These are phyloP conservation scores for Pycnomerus fuliginosus DNA, from an alignment of 2,888 invertebrate genomes.

Conservation along the genomic window DNA sequence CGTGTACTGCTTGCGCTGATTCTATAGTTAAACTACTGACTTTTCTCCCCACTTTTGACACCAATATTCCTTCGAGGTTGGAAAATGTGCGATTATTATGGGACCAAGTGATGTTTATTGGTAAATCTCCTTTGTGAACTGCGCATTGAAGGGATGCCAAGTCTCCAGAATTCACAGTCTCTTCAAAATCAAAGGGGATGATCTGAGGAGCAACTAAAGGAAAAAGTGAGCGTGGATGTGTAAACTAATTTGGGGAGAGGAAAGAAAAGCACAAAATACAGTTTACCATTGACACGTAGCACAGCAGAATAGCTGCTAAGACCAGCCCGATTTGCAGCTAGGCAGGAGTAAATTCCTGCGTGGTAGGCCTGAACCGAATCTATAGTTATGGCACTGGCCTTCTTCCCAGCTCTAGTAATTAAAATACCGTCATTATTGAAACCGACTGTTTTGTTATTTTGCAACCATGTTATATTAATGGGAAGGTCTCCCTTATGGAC, in stretches of 20 bases:
- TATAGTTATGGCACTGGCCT: conserved; percentile 56
- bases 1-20: conserved; percentile 59
- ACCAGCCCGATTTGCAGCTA: conserved; percentile 52
- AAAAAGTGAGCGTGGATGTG: no score
- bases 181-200: conserved; percentile 68
- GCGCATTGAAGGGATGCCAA: conserved; percentile 73
- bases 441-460: conserved; percentile 54
- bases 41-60: conserved; percentile 28
- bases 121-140: conserved; percentile 77
- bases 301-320: conserved; percentile 58
- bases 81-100: conserved; percentile 60
- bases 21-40: conserved; percentile 55
- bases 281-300: conserved; percentile 57
- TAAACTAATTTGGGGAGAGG: conserved; percentile 27
- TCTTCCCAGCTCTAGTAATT: conserved; percentile 56
- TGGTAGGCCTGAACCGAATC: conserved; percentile 56
- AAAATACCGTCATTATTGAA: conserved; percentile 59
- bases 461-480: conserved; percentile 68
- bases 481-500: conserved; percentile 68
- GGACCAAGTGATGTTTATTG: conserved; percentile 74
- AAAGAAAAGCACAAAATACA: conserved; percentile 2
- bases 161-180: conserved; percentile 75
- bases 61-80: conserved; percentile 36
- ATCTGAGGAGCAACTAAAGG: conserved; percentile 67
- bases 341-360: conserved; percentile 56